Conservation (phyloP, 2,113 vertebrate genomes). For the Micromys minutus region DNA sequence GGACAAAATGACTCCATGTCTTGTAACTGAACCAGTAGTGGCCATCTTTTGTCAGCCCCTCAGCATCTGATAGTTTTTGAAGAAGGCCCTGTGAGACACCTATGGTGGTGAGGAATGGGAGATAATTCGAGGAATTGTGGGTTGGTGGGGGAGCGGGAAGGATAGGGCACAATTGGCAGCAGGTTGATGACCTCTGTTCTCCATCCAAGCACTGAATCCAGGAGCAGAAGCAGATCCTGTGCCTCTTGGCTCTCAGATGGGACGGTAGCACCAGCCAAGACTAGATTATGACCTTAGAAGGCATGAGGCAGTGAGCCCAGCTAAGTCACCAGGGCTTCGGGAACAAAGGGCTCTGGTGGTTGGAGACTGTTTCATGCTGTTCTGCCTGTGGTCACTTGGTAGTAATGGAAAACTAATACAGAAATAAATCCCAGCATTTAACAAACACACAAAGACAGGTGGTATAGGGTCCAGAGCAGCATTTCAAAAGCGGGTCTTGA, state of each 20-base stretch:
- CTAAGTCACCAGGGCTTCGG: neutral
- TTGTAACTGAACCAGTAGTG: neutral
- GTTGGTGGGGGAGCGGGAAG: too few species aligned
- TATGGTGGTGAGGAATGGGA: too few species aligned
- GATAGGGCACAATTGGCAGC: neutral
- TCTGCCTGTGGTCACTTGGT: neutral
- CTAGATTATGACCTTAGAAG: accelerated
- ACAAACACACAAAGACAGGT: neutral
- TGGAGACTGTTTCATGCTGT: neutral
- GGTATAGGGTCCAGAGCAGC: neutral
- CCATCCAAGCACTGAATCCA: neutral
- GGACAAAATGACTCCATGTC: neutral
- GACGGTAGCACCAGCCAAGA: accelerated
- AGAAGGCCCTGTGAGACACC: accelerated
- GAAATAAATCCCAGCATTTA: neutral
- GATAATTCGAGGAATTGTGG: accelerated
- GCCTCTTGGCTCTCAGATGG: neutral
- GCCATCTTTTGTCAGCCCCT: neutral
- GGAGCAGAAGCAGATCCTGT: neutral
- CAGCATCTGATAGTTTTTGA: neutral
- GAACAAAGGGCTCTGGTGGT: too few species aligned
- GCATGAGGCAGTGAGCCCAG: neutral
- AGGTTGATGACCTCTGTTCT: neutral
- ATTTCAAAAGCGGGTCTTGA: neutral
- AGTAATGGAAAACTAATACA: neutral